Conservation (phyloP, 2,888 invertebrate genomes). For the Schizaphis graminum region DNA sequence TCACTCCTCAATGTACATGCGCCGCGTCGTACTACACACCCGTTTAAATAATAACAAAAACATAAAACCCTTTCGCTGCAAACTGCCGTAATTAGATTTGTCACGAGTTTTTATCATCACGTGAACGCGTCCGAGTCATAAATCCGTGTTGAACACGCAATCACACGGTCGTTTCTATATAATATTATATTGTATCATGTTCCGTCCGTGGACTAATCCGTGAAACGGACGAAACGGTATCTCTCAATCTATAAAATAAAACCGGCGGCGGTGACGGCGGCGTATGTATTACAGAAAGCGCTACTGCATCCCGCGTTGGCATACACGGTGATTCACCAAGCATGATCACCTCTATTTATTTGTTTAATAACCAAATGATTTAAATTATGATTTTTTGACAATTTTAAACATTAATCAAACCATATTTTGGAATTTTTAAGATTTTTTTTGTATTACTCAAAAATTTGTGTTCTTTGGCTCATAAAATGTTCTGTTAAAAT, state of each 20-base stretch:
- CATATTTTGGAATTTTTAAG: too few species aligned
- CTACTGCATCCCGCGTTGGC: not conserved
- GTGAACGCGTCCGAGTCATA: conserved; percentile 62
- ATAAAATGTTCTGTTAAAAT: too few species aligned
- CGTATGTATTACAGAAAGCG: not conserved
- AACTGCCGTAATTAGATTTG: conserved; percentile 57
- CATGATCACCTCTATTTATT: too few species aligned
- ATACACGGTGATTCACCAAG: not conserved
- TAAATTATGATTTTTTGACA: too few species aligned
- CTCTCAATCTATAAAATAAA: conserved; percentile 50
- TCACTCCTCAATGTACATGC: not conserved
- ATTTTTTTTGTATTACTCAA: too few species aligned
- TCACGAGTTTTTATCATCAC: conserved; percentile 61
- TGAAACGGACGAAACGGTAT: conserved; percentile 57
- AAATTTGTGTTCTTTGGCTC: too few species aligned
- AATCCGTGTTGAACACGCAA: conserved; percentile 56
- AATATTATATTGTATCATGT: not conserved
- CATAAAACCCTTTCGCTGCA: conserved; percentile 54
- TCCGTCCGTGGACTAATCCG: conserved; percentile 34
- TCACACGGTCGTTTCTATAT: not conserved
- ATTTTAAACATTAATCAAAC: too few species aligned
- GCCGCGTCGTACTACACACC: not conserved
- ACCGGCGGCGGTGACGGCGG: not conserved
- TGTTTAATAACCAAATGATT: too few species aligned
- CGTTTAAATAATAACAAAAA: conserved; percentile 48